Evolutionary conservation across 2,888 invertebrate species (phyloP), one percentile per base, ranked within the genome.

Genomic region (Mayetiola destructor): DNA sequence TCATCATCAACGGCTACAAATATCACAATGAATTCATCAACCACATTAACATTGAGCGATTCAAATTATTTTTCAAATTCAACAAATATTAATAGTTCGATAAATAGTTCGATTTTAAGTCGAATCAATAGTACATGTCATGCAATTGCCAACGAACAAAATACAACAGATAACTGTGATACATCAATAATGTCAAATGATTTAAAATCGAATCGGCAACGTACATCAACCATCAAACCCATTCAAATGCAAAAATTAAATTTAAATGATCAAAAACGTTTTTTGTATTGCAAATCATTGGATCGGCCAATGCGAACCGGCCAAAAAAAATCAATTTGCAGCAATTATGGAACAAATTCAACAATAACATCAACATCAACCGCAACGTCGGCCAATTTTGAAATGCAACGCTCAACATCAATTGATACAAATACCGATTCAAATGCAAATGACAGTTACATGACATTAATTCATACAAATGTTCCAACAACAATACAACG

Each of bases 21-120:
- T n/a, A 48, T 48, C 16, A 48, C 48, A n/a, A 14, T 48, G n/a
- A 48, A 48, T 20, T n/a, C 48, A 27, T 48, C 48, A 9, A 48
- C 48, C 5, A 48, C 48, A n/a, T 6, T 48, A 2, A 27, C 48
- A 23, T 48, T 48, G 23, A 5, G n/a, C n/a, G 27, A 48, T 27
- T n/a, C n/a, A n/a, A n/a, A n/a, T n/a, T n/a, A n/a, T n/a, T n/a
- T n/a, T n/a, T n/a, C n/a, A n/a, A 20, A 21, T 42, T 8, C 20
- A 8, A 23, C 20, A 42, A 18, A 20, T 21, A 18, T 10, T 42
- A 20, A 42, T 23, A 42, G 20, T 20, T 20, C 42, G 14, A n/a
- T n/a, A n/a, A n/a, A n/a, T n/a, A n/a, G n/a, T n/a, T n/a, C n/a
- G n/a, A n/a, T n/a, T n/a, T n/a, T n/a, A n/a, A n/a, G n/a, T n/a